phyloP scores from a whole-genome alignment of 2,888 invertebrate genomes.

The Leptopilina drosophilae region DNA sequence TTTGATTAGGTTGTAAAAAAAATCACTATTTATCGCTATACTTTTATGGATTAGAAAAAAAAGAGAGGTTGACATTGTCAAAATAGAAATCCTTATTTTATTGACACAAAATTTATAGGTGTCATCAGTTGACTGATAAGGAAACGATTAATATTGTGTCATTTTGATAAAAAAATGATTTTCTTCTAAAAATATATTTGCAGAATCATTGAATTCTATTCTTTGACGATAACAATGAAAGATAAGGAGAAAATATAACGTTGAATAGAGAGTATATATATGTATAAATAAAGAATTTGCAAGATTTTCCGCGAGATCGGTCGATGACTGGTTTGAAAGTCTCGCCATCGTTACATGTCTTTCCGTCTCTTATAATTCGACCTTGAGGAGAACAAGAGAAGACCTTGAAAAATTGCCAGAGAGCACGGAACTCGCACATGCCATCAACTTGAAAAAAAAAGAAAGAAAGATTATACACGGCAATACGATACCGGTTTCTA shows the following conservation, averaged over 20 bases:
- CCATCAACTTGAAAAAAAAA: not conserved
- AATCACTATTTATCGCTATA: not conserved
- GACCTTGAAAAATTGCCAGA: conserved; percentile 38
- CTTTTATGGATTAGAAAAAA: not conserved
- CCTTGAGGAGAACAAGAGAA: conserved; percentile 43
- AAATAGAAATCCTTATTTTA: conserved; percentile 1
- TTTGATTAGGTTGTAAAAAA: no score
- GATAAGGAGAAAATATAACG: not conserved
- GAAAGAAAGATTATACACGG: not conserved
- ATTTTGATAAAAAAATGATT: conserved; percentile 3
- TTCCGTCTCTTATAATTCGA: not conserved
- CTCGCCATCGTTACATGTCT: conserved; percentile 21
- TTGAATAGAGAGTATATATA: not conserved
- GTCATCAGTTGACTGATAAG: no score
- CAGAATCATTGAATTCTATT: conserved; percentile 17
- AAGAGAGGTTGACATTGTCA: not conserved
- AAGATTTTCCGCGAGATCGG: conserved; percentile 38
- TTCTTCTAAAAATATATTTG: conserved; percentile 1
- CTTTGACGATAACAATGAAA: conserved; percentile 9
- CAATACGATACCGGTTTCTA: conserved; percentile 18
- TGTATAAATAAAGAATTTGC: not conserved
- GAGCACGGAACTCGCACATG: conserved; percentile 29
- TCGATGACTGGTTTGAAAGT: conserved; percentile 38
- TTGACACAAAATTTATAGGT: not conserved
- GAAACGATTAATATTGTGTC: not conserved